Evolutionary conservation across 2,113 vertebrate genomes (phyloP).

Genomic region (Dendrocopos noguchii): DNA sequence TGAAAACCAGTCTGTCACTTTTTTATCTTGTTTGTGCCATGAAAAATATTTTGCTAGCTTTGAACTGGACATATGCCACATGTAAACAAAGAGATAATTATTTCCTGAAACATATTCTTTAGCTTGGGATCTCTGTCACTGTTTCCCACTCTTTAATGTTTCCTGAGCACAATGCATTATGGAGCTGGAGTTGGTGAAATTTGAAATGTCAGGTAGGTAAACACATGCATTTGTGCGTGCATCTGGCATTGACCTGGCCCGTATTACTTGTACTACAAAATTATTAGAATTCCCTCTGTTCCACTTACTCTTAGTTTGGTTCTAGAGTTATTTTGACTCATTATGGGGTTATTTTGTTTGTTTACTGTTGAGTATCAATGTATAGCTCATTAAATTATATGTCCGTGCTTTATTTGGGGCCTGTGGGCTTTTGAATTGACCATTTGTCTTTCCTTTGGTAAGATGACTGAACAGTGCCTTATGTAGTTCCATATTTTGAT

Average conservation of each 20-base stretch:
- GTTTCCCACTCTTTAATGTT: constrained; percentile 59
- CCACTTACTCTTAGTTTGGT: not conserved
- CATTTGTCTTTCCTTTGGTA: not conserved
- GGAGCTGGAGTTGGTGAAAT: constrained; percentile 62
- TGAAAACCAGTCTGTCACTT: not conserved
- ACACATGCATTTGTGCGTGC: constrained; percentile 65
- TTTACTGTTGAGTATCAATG: not conserved
- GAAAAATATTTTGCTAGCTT: not conserved
- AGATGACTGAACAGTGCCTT: not conserved
- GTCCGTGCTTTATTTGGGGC: not conserved
- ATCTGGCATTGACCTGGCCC: constrained; percentile 68
- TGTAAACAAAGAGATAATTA: constrained; percentile 39
- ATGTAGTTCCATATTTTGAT: not conserved
- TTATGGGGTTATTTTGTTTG: not conserved
- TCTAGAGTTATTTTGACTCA: not conserved
- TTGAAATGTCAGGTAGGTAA: constrained; percentile 71
- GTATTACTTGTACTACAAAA: constrained; percentile 8
- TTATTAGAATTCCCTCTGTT: not conserved
- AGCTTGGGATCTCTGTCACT: constrained; percentile 62
- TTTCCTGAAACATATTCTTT: constrained; percentile 56
- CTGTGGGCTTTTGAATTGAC: not conserved
- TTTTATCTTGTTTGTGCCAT: not conserved
- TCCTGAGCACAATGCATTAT: constrained; percentile 20
- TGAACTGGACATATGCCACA: not conserved
- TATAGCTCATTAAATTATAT: not conserved